Conservation (phyloP, 2,113 vertebrate genomes). For the Raja brachyura region DNA sequence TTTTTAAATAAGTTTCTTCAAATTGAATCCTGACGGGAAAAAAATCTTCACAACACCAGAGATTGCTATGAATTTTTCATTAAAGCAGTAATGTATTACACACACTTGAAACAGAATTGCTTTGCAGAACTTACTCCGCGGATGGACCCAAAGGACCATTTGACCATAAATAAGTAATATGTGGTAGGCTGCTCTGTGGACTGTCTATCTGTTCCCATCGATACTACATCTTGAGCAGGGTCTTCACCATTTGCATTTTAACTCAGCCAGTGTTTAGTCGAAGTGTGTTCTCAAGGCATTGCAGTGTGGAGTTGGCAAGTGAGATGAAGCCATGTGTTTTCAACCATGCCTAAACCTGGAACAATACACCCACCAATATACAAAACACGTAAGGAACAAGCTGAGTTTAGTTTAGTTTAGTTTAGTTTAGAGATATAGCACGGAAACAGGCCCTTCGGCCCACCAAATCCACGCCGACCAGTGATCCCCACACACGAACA, state of each 20-base stretch:
- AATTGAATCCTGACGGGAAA: neutral
- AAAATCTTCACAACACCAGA: constrained; percentile 27
- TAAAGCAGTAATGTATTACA: constrained; percentile 31
- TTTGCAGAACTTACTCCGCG: neutral
- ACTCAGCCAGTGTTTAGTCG: neutral
- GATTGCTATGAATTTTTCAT: constrained; percentile 28
- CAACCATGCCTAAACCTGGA: no score
- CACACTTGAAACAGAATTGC: constrained; percentile 31
- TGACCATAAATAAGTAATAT: constrained; percentile 16
- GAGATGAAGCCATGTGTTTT: no score
- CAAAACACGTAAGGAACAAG: no score
- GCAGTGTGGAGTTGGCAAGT: neutral
- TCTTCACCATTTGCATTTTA: neutral
- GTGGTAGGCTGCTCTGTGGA: neutral
- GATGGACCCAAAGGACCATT: neutral
- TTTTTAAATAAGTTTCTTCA: neutral
- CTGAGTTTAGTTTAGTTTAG: no score
- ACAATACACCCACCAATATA: neutral
- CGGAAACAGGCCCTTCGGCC: neutral
- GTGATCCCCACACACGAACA: no score
- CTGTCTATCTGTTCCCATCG: neutral
- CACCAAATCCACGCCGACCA: neutral
- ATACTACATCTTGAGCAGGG: neutral
- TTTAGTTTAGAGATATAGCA: neutral
- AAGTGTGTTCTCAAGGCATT: neutral